Percentiles rank a stretch among this genome's conserved stretches.
These are phyloP conservation scores for Microcebus ravelobensis DNA, from an alignment of 2,113 vertebrate genomes.

Conservation along the genomic window DNA sequence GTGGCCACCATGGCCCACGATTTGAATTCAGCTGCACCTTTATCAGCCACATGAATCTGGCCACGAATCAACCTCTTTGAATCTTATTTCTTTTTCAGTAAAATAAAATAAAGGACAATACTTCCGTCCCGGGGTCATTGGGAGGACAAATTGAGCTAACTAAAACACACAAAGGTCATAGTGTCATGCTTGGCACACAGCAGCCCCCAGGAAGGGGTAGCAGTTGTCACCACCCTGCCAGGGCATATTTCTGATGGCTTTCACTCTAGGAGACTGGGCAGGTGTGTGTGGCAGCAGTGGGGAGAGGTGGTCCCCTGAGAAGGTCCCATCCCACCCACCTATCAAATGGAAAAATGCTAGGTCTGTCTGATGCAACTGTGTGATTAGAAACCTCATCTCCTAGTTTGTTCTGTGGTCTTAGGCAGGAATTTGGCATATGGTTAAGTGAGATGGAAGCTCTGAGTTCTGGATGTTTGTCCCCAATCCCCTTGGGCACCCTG, in stretches of 20 bases:
- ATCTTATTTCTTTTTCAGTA: not conserved
- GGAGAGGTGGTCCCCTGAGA: not conserved
- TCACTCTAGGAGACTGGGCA: not conserved
- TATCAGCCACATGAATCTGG: not conserved
- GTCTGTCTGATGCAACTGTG: rapidly evolving
- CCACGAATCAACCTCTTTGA: not conserved
- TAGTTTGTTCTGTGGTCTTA: rapidly evolving
- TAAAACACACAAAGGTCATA: not conserved
- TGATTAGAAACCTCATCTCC: not conserved
- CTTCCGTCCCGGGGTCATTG: not conserved
- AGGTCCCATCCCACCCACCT: not conserved
- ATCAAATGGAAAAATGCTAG: not conserved
- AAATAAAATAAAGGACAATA: not conserved
- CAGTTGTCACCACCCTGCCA: not conserved
- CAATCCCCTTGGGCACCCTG: not conserved
- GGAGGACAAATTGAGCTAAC: not conserved
- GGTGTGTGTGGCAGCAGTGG: too few species aligned
- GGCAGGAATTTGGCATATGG: rapidly evolving
- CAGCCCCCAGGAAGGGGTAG: rapidly evolving
- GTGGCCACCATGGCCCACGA: too few species aligned
- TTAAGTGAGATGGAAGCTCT: not conserved
- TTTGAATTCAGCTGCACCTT: not conserved
- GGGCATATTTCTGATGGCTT: not conserved
- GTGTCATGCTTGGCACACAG: rapidly evolving
- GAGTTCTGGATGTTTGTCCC: not conserved